Evolutionary conservation across 2,888 invertebrate species (phyloP).

Genomic region (Conus canariensis): DNA sequence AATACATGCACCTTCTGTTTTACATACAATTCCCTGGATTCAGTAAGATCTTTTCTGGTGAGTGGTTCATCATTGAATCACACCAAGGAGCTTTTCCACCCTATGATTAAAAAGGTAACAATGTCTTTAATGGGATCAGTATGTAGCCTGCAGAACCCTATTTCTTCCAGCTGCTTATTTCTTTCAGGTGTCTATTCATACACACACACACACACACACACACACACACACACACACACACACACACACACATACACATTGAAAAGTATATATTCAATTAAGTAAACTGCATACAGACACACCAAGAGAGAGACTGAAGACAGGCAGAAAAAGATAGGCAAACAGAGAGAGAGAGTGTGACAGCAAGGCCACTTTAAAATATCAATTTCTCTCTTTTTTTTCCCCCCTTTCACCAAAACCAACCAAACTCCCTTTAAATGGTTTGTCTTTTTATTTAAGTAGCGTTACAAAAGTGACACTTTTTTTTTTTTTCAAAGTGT

Average conservation of each 20-base stretch:
- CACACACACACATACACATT: not conserved
- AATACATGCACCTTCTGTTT: too few species aligned
- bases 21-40: too few species aligned
- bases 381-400: not conserved
- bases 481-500: not conserved
- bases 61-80: too few species aligned
- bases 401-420: not conserved
- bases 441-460: not conserved
- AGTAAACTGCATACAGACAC: not conserved
- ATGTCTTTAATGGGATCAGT: too few species aligned
- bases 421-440: too few species aligned
- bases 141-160: too few species aligned
- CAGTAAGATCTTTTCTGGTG: too few species aligned
- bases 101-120: not conserved
- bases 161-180: too few species aligned
- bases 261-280: not conserved
- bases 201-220: not conserved
- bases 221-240: constrained; percentile 10
- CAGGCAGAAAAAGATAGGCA: not conserved
- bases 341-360: too few species aligned
- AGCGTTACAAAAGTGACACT: not conserved
- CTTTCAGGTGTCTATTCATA: too few species aligned
- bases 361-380: too few species aligned
- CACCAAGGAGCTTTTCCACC: too few species aligned
- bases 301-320: not conserved